A percentile compares a stretch with the other conserved stretches of the same genome.
These are phyloP conservation scores for Phania funesta DNA, from an alignment of 2,888 invertebrate species.

Conservation along the genomic window DNA sequence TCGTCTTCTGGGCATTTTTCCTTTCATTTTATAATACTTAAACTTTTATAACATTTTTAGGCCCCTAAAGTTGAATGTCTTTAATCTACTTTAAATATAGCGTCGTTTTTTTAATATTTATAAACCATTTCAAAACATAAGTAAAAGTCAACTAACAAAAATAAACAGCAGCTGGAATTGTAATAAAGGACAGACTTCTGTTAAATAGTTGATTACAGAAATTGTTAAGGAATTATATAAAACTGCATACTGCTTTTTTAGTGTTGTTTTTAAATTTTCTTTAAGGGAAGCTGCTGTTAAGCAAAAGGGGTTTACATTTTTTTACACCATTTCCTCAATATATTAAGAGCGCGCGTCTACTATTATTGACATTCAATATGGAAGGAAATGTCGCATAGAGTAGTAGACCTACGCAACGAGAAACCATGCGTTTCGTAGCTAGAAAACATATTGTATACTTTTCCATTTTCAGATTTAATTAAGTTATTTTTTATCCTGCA, in stretches of 20 bases:
- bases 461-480: too few species aligned
- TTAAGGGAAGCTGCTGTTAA: conserved; percentile 60
- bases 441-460: too few species aligned
- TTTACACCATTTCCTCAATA: conserved; percentile 33
- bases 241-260: conserved; percentile 13
- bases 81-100: conserved; percentile 10
- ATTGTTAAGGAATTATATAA: conserved; percentile 25
- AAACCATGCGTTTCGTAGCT: too few species aligned
- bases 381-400: too few species aligned
- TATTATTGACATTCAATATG: not conserved
- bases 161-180: conserved; percentile 60
- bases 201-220: conserved; percentile 55
- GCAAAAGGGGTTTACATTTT: conserved; percentile 40
- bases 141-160: conserved; percentile 53
- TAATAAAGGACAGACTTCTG: conserved; percentile 45
- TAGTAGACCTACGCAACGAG: too few species aligned
- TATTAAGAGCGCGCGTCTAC: not conserved
- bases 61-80: not conserved
- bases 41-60: not conserved
- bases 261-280: conserved; percentile 24
- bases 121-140: conserved; percentile 24
- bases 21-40: not conserved
- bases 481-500: too few species aligned
- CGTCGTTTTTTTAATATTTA: not conserved
- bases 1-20: not conserved